Evolutionary conservation across 2,888 invertebrate species (phyloP), one percentile per base, ranked within the genome.

Genomic region (Galerucella calmariensis): DNA sequence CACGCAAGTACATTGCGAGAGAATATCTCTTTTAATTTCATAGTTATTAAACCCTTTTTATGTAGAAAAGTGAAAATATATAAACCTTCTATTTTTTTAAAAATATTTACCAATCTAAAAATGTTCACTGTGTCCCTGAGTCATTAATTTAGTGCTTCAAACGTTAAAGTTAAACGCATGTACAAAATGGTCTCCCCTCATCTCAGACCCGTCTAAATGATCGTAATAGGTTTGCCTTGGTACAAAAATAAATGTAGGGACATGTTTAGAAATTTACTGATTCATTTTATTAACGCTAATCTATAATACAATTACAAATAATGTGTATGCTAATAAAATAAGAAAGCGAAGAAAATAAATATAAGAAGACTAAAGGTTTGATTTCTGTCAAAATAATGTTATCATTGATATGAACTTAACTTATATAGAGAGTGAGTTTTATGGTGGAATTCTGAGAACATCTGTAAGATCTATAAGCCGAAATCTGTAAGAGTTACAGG

Each of bases 241-340:
- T 69, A 69, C 66, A 72, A 75, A 75, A 75, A 74, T 75, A 72
- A 75, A 72, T 72, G 66, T 62, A 75, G 72, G 75, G 75, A 69
- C 75, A 72, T 75, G 69, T 75, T 75, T 75, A 75, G 72, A 75
- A 75, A 75, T 75, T 75, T 75, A 67, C 73, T 73, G 73, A 75
- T 75, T 75, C 73, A 75, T 56, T 73, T 75, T 68, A 73, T 73
- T 75, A 75, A 75, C 67, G 73, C 70, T 70, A 75, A 75, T 75
- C 68, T 72, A 69, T 68, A 41, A 41, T 41, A 41, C 35, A 41
- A 41, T 41, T 41, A 41, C 35, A 41, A 41, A 41, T 20, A 20
- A 20, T 35, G 35, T 35, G 0, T 35, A 35, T 35, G 35, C 35
- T 35, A 5, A 35, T 35, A 35, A 35, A 35, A 35, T 41, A 41